Evolutionary conservation across 2,797 vertebrate species (phyloP), one percentile per base, ranked within the genome.

Genomic region (Heliangelus exortis): DNA sequence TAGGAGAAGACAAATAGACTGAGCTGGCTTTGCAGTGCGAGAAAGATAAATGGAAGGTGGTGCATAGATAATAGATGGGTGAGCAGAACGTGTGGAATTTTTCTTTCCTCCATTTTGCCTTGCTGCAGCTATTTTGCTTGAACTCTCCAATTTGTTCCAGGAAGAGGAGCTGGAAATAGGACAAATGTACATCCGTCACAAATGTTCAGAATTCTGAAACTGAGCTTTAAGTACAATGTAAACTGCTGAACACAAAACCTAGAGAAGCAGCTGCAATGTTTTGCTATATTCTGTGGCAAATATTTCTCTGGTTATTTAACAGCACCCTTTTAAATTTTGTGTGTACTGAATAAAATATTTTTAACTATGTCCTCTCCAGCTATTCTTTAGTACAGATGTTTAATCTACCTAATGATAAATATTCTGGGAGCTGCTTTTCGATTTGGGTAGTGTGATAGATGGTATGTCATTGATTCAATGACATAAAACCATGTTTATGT

Each of bases 51-150:
- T 91, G 65, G 63, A 92, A 69, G 78, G 39, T 34, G 25, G 12
- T 94, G 31, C 21, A 4, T 31, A 75, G 68, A 75, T 92, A 73
- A 91, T 58, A 88, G 73, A 62, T 73, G 54, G 31, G 89, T 29
- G 63, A 84, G 83, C 54, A 41, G 87, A 80, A 54, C 5, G 15
- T 62, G 67, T 75, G 57, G 61, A 58, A 31, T 89, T 90, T 84
- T 93, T 85, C 79, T 93, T 89, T 79, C 73, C 84, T 94, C 87
- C 89, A 89, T 96, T 96, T 97, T 96, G 74, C 54, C 78, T 90
- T 92, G 29, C 72, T 87, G 81, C 66, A 82, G 90, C 63, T 91
- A 34, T 71, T 92, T 91, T 67, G 28, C 93, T 84, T 84, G 41
- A 84, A 47, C 65, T 90, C 41, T 76, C 3, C 1, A 88, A 94